Percentiles rank a stretch among this genome's conserved stretches.
These are phyloP conservation scores for Microcebus tavaratra DNA, from an alignment of 2,113 vertebrate species.

Conservation along the genomic window DNA sequence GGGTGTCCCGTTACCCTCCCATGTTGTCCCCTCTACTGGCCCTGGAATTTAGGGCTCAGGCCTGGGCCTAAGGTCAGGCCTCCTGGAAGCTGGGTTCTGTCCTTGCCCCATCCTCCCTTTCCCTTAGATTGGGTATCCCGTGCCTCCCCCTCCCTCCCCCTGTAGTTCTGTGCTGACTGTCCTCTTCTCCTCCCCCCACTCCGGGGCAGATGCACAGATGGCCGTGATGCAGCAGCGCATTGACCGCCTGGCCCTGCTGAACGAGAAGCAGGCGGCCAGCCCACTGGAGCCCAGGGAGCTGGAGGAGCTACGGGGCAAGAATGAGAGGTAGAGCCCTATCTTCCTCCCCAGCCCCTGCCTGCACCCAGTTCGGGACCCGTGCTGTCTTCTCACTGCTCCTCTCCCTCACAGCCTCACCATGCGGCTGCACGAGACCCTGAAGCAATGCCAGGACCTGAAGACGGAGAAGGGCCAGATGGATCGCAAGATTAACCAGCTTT, in stretches of 20 bases:
- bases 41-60: neutral
- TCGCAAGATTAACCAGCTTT: conserved; percentile 89
- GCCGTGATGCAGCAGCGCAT: conserved; percentile 89
- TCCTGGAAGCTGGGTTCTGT: neutral
- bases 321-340: conserved; percentile 83
- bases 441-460: conserved; percentile 91
- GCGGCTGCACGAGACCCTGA: conserved; percentile 89
- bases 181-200: too few relatives aligned
- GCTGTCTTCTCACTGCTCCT: neutral
- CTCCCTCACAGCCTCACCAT: conserved; percentile 83
- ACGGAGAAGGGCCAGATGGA: conserved; percentile 90
- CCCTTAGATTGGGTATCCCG: neutral
- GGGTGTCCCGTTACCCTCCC: neutral
- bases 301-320: conserved; percentile 88
- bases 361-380: rapidly evolving
- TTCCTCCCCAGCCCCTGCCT: neutral
- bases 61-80: neutral
- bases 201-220: conserved; percentile 87
- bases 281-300: conserved; percentile 85
- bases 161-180: neutral
- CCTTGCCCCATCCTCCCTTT: neutral
- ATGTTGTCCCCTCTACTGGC: neutral
- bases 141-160: rapidly evolving
- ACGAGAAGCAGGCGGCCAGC: conserved; percentile 79
- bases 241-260: conserved; percentile 88